Percentiles rank a stretch among this genome's conserved stretches.
phyloP scores from a whole-genome alignment of 2,888 invertebrate species.

The Portevinia maculata region DNA sequence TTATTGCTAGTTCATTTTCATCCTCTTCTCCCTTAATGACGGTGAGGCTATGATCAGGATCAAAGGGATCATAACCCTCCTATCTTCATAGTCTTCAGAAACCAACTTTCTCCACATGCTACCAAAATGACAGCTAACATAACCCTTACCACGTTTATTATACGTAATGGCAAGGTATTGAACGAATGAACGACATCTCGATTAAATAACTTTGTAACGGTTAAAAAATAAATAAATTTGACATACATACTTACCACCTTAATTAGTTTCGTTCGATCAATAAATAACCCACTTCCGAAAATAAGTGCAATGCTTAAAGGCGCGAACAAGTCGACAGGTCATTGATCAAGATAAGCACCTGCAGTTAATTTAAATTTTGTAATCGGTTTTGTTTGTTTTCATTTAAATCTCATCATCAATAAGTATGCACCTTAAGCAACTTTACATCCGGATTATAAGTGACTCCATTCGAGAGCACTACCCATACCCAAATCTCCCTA shows the following conservation, averaged over 20 bases:
- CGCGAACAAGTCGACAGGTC: slow-evolving; percentile 9
- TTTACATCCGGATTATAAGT: slow-evolving; percentile 18
- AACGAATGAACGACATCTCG: no score
- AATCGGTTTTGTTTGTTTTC: slow-evolving; percentile 34
- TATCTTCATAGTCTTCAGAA: no score
- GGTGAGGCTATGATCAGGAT: no score
- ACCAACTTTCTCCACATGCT: no score
- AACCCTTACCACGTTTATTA: no score
- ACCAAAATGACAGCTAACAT: no score
- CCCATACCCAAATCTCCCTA: slow-evolving; percentile 2
- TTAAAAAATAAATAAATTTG: background rate
- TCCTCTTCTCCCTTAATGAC: no score
- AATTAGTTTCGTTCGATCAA: no score
- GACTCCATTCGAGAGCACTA: slow-evolving; percentile 26
- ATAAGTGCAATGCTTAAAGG: background rate
- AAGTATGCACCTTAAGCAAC: background rate
- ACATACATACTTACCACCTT: background rate
- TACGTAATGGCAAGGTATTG: no score
- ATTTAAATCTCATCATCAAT: slow-evolving; percentile 8
- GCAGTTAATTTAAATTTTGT: background rate
- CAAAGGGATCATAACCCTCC: no score
- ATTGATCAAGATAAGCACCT: slow-evolving; percentile 26
- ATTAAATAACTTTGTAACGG: no score
- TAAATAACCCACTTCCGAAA: slow-evolving; percentile 24
- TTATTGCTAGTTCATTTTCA: no score